Base-by-base conservation (phyloP, 2,888 invertebrate species). In the Cinara cedri region DNA sequence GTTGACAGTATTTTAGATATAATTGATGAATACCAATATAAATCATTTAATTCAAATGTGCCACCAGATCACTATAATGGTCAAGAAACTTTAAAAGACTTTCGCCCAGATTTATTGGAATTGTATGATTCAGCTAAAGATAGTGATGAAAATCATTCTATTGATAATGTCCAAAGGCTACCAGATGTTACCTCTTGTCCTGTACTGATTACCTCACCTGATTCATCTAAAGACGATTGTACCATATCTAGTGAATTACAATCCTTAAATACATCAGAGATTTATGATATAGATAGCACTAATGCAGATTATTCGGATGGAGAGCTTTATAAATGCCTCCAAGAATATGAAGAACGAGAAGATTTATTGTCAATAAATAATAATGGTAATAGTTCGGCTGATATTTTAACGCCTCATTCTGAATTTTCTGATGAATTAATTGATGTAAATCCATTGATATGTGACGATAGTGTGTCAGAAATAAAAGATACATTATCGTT, bases 401-500 rank as follows among this genome's bases (percentile, higher is more conserved):
- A 70, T 60, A n/a, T 78, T 16, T n/a, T 70, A 55, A 60, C 78
- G 3, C 68, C 68, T 1, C 46, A n/a, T 16, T 78, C 78, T 70
- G 78, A 78, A 51, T 78, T 70, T 34, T 68, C 78, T 60, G 70
- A 78, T 34, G 68, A 78, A 70, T 60, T 78, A 24, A 78, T 78
- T 44, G 78, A 68, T 51, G 78, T 70, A 78, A 78, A 78, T 51
- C 78, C 78, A 34, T 60, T 78, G 4, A 78, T 78, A 60, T 51
- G 78, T 70, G 78, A 78, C 49, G 76, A 81, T 24, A 81, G 55
- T 44, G n/a, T 81, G 3, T 75, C 81, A 34, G 81, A 70, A 84
- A 85, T 85, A 63, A 85, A 85, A 1, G 86, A 86, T 63, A 86
- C 86, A 83, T 84, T 85, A 63, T 81, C 81, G 14, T 81, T 81